Percentiles rank a stretch among this genome's conserved stretches.
These are phyloP conservation scores for Rhea americana DNA, from an alignment of 2,113 vertebrate genomes.

Conservation along the genomic window DNA sequence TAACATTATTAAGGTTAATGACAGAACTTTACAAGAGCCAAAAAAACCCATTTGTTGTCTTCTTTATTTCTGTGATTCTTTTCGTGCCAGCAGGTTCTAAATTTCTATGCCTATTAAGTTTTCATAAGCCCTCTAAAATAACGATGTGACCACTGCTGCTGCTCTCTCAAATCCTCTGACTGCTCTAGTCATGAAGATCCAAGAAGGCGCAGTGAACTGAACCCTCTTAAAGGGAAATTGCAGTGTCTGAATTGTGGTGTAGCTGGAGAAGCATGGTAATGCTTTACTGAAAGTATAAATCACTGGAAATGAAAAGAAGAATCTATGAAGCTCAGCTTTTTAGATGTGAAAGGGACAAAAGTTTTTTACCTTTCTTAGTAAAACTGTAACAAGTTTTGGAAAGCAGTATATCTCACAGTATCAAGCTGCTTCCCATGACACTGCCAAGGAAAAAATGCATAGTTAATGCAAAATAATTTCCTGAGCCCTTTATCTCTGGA, in stretches of 20 bases:
- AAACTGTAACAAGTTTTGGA: background rate
- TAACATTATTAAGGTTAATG: background rate
- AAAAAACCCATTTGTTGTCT: background rate
- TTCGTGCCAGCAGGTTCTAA: background rate
- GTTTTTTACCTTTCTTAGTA: background rate
- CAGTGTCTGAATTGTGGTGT: fast-evolving
- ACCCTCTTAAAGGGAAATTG: background rate
- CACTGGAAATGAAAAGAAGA: background rate
- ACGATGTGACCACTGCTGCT: background rate
- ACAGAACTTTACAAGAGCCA: background rate
- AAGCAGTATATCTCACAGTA: background rate
- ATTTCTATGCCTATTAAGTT: background rate
- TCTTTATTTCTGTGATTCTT: background rate
- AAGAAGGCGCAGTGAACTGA: fast-evolving
- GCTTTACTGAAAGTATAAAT: background rate
- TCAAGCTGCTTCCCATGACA: background rate
- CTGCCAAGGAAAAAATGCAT: background rate
- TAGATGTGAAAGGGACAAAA: background rate
- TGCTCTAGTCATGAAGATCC: background rate
- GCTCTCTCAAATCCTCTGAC: background rate
- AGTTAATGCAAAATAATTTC: conserved; percentile 24
- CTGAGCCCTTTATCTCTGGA: background rate
- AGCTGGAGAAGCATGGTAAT: background rate
- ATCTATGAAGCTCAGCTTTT: background rate
- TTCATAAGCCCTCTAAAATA: background rate